These are phyloP conservation scores for Mastomys coucha DNA, from an alignment of 2,113 vertebrate genomes.

Conservation along the genomic window DNA sequence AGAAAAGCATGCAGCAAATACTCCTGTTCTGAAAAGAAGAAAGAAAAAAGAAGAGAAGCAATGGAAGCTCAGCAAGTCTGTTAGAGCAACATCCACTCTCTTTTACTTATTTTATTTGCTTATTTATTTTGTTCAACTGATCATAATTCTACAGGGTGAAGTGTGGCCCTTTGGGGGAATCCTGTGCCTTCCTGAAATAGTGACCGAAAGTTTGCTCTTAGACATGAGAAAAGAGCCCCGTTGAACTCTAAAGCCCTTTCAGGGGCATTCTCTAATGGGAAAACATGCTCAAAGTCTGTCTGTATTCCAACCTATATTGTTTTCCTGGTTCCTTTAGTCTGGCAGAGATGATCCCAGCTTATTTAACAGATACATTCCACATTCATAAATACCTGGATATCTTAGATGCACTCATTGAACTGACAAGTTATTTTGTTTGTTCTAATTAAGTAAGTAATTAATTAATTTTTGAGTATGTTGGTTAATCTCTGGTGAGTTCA, in stretches of 20 bases:
- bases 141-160: not conserved
- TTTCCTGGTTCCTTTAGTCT: not conserved
- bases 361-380: not conserved
- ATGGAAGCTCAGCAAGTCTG: not conserved
- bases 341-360: not conserved
- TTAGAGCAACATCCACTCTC: not conserved
- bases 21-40: not conserved
- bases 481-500: not conserved
- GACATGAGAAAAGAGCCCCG: not conserved
- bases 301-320: not conserved
- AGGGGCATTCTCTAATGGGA: not conserved
- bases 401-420: not conserved
- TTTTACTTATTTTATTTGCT: not conserved
- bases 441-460: not conserved
- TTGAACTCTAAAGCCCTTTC: not conserved
- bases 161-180: no score
- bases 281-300: not conserved
- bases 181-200: not conserved
- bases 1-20: not conserved
- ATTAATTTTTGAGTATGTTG: not conserved
- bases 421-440: not conserved
- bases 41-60: not conserved
- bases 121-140: not conserved
- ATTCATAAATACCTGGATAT: not conserved
- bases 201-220: not conserved